A percentile compares a stretch with the other conserved stretches of the same genome.
Evolutionary conservation across 2,113 vertebrate species (phyloP).

Genomic region (Pterocles burchelli): DNA sequence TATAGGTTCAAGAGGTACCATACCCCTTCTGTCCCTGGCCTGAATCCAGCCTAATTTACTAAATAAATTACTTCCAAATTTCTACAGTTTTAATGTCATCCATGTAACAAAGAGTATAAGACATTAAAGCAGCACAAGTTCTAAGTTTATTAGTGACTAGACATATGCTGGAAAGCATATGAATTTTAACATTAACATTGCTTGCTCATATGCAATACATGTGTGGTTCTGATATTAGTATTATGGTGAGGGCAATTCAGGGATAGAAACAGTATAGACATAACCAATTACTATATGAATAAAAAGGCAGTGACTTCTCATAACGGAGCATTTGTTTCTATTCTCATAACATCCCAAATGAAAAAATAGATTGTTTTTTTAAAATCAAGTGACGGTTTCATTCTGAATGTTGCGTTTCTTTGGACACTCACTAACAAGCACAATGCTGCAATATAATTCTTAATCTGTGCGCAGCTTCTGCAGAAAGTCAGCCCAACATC

Average conservation of each 20-base stretch:
- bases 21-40: not conserved
- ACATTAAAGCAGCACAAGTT: not conserved
- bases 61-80: not conserved
- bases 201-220: not conserved
- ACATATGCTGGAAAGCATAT: not conserved
- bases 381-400: conserved; percentile 5
- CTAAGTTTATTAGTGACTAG: not conserved
- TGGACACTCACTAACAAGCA: not conserved
- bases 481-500: not conserved
- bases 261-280: not conserved
- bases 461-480: conserved; percentile 41
- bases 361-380: not conserved
- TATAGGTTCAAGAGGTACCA: not conserved
- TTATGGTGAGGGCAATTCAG: not conserved
- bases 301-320: not conserved
- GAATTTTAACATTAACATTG: not conserved
- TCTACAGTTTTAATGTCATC: not conserved
- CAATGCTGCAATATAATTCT: not conserved
- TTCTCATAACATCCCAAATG: not conserved
- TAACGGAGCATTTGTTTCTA: not conserved
- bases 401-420: not conserved
- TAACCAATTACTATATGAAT: not conserved
- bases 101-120: not conserved
- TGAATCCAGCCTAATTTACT: not conserved
- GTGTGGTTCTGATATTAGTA: not conserved